Evolutionary conservation across 2,888 invertebrate species (phyloP).

Genomic region (Microctonus aethiopoides): DNA sequence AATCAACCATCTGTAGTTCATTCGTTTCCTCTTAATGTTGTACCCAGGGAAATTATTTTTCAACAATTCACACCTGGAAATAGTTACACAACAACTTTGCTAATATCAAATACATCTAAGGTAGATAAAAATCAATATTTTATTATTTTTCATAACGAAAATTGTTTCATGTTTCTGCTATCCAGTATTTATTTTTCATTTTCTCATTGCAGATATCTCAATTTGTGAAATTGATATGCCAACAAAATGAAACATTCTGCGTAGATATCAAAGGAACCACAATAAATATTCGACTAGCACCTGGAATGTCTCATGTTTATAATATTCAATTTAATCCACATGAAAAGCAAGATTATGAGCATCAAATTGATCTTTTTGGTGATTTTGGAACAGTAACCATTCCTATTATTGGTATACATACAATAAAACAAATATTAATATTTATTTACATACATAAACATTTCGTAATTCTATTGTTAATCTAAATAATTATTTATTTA

Average conservation of each 20-base stretch:
- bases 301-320: slow-evolving; percentile 76
- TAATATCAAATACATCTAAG: slow-evolving; percentile 71
- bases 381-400: slow-evolving; percentile 70
- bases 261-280: slow-evolving; percentile 67
- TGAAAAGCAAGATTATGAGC: slow-evolving; percentile 70
- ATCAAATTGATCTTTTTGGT: slow-evolving; percentile 70
- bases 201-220: slow-evolving; percentile 68
- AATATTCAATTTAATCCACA: slow-evolving; percentile 74
- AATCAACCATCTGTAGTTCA: neutral
- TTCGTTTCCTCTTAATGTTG: slow-evolving; percentile 44
- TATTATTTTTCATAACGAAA: neutral
- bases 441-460: neutral
- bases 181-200: neutral
- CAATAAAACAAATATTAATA: neutral
- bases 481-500: slow-evolving; percentile 40
- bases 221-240: slow-evolving; percentile 68
- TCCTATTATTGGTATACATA: slow-evolving; percentile 72
- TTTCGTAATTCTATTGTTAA: neutral
- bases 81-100: slow-evolving; percentile 69
- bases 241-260: slow-evolving; percentile 70
- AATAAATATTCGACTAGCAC: slow-evolving; percentile 73
- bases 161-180: neutral
- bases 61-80: slow-evolving; percentile 72
- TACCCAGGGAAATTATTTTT: slow-evolving; percentile 72
- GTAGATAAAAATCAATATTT: slow-evolving; percentile 57